Evolutionary conservation across 2,888 invertebrate species (phyloP).

Genomic region (Drosophila gaucha): DNA sequence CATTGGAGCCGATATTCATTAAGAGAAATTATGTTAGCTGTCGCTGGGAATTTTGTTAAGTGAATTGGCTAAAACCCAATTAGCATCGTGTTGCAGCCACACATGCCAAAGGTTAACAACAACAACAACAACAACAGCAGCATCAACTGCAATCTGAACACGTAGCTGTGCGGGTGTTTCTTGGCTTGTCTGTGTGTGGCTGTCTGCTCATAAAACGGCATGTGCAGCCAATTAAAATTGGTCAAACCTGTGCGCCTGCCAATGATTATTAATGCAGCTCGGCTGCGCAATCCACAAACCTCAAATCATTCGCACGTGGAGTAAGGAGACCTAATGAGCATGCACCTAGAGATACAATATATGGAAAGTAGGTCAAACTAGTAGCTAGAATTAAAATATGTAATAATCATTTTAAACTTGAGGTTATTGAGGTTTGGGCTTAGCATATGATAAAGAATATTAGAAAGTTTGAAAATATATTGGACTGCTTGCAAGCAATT

Average conservation of each 20-base stretch:
- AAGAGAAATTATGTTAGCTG: constrained; percentile 18
- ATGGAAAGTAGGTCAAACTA: not conserved
- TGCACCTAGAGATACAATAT: too few relatives aligned
- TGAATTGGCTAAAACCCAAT: constrained; percentile 24
- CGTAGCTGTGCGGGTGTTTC: too few relatives aligned
- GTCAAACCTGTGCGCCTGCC: constrained; percentile 7
- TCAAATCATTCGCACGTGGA: too few relatives aligned
- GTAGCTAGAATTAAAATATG: not conserved
- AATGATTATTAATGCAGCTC: constrained; percentile 15
- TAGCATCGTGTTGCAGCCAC: constrained; percentile 12
- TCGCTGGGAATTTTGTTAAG: constrained; percentile 4
- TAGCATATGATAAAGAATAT: too few relatives aligned
- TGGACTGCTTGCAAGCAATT: too few relatives aligned
- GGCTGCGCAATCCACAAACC: not conserved
- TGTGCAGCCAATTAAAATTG: constrained; percentile 31
- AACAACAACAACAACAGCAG: constrained; percentile 5
- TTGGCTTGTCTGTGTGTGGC: not conserved
- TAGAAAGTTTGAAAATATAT: too few relatives aligned
- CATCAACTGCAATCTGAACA: not conserved
- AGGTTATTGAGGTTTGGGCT: too few relatives aligned
- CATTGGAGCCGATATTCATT: not conserved
- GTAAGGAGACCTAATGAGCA: too few relatives aligned
- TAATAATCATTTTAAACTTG: too few relatives aligned
- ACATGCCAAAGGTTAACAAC: constrained; percentile 3
- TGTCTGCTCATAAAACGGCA: too few relatives aligned